These are phyloP conservation scores for Aptenodytes forsteri DNA, from an alignment of 2,113 vertebrate species.

Conservation along the genomic window DNA sequence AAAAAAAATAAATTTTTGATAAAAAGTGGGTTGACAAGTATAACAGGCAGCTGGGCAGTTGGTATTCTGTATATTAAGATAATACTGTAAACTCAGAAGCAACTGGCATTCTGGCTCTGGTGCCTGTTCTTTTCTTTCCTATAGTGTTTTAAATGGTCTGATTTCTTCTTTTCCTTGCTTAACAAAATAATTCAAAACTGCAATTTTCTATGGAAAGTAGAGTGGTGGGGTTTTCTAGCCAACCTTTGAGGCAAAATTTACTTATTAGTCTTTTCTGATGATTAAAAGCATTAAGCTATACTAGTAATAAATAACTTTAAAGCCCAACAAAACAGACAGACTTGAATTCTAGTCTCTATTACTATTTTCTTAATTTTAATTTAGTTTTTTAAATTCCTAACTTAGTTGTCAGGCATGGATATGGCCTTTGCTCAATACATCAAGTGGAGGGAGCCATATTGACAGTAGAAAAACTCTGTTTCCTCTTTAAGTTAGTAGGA, in stretches of 20 bases:
- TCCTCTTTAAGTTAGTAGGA: neutral
- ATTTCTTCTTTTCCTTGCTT: neutral
- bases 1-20: neutral
- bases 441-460: neutral
- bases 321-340: neutral
- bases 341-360: neutral
- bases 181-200: neutral
- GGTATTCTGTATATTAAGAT: neutral
- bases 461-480: neutral
- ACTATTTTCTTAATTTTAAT: neutral
- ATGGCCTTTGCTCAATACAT: neutral
- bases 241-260: neutral
- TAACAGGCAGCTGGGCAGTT: neutral
- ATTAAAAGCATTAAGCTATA: neutral
- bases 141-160: neutral
- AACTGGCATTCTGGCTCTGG: neutral
- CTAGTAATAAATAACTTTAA: neutral
- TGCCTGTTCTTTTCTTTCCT: neutral
- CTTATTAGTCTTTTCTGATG: neutral
- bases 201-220: neutral
- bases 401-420: neutral
- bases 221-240: neutral
- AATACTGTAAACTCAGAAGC: neutral
- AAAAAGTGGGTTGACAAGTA: neutral
- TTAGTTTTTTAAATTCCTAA: neutral